These are phyloP conservation scores for Tetramorium bicarinatum DNA, from an alignment of 2,888 invertebrate genomes.

Conservation along the genomic window DNA sequence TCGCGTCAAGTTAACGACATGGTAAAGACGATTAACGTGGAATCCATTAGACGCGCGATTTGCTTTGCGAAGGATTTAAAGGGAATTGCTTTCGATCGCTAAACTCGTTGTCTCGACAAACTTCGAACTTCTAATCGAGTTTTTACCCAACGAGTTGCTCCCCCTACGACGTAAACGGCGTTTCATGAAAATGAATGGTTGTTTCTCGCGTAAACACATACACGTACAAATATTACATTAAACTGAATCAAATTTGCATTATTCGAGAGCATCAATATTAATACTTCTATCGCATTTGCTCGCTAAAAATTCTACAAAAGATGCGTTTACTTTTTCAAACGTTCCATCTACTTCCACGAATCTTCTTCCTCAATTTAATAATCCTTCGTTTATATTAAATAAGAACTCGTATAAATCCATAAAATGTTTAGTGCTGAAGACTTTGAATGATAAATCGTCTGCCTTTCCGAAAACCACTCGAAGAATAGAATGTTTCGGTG, in stretches of 20 bases:
- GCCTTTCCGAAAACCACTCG: slow-evolving; percentile 14
- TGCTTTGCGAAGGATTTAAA: slow-evolving; percentile 56
- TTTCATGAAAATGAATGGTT: slow-evolving; percentile 30
- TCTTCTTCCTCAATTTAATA: neutral
- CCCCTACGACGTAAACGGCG: neutral
- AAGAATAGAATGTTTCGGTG: slow-evolving; percentile 20
- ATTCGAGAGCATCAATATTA: neutral
- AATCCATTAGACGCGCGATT: slow-evolving; percentile 67
- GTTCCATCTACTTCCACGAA: neutral
- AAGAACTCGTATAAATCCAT: neutral
- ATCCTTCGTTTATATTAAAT: neutral
- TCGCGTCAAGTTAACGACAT: slow-evolving; percentile 59
- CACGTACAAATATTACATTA: neutral
- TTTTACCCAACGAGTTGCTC: slow-evolving; percentile 40
- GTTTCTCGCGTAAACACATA: neutral
- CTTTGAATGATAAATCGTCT: neutral
- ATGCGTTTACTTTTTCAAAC: neutral
- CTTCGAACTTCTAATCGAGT: slow-evolving; percentile 53
- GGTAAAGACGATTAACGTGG: slow-evolving; percentile 64
- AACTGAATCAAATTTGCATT: neutral
- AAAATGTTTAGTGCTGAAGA: neutral
- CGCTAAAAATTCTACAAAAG: neutral
- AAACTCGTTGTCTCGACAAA: slow-evolving; percentile 57
- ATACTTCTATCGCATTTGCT: neutral
- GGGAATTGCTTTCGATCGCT: slow-evolving; percentile 54